These are phyloP conservation scores for Furcifer pardalis DNA, from an alignment of 2,797 vertebrate genomes.

Conservation along the genomic window DNA sequence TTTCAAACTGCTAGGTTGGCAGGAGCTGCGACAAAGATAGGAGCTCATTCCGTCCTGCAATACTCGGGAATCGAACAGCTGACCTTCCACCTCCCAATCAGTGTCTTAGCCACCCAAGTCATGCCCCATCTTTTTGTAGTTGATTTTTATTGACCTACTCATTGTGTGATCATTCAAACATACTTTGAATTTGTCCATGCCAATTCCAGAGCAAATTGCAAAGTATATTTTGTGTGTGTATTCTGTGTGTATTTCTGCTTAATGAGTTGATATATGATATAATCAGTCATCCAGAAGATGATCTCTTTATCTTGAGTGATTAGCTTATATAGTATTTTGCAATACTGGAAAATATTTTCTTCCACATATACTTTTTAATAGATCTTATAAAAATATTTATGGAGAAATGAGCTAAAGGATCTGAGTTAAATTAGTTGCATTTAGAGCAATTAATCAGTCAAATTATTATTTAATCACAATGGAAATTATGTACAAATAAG, in stretches of 20 bases:
- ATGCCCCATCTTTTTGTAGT: too few species aligned
- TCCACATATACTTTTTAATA: constrained; percentile 61
- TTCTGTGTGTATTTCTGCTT: constrained; percentile 31
- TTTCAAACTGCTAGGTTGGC: too few species aligned
- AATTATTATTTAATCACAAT: neutral
- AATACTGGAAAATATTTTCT: constrained; percentile 61
- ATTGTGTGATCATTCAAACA: too few species aligned
- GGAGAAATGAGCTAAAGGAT: constrained; percentile 44
- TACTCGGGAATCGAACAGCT: too few species aligned
- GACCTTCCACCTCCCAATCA: too few species aligned
- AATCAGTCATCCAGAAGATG: constrained; percentile 43
- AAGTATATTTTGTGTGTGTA: too few species aligned
- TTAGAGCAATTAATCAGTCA: neutral
- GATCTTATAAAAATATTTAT: constrained; percentile 49
- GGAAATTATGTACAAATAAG: neutral
- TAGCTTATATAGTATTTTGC: constrained; percentile 65
- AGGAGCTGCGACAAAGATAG: too few species aligned
- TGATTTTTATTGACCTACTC: too few species aligned
- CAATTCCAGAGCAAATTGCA: too few species aligned
- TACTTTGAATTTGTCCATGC: too few species aligned
- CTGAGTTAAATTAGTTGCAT: neutral
- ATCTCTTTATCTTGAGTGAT: constrained; percentile 53
- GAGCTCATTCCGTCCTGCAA: too few species aligned
- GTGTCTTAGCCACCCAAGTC: too few species aligned
- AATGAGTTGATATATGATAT: constrained; percentile 41